Evolutionary conservation across 2,888 invertebrate species (phyloP).

Genomic region (Ephialtes manifestator): DNA sequence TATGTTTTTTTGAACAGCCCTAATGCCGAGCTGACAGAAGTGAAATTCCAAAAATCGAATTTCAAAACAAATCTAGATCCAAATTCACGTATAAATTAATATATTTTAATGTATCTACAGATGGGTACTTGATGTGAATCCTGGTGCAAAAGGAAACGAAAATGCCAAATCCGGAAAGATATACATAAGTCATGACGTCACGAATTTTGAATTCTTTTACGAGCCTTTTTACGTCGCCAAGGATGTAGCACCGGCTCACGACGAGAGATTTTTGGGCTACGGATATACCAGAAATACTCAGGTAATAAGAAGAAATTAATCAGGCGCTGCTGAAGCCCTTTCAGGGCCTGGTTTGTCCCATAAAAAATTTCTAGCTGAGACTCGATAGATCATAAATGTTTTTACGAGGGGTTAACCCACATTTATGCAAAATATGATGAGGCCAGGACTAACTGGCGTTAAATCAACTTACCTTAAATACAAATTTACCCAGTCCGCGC

Average conservation of each 20-base stretch:
- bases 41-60: too few species aligned
- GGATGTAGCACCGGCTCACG: conserved; percentile 94
- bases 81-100: background rate
- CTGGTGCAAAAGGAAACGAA: conserved; percentile 87
- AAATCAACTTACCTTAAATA: background rate
- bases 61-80: too few species aligned
- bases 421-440: background rate
- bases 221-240: conserved; percentile 96
- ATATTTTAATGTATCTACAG: conserved; percentile 70
- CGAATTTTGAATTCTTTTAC: conserved; percentile 92
- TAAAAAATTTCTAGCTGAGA: background rate
- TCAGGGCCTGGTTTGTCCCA: too few species aligned
- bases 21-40: too few species aligned
- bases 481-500: background rate
- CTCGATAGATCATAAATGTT: background rate
- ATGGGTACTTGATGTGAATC: conserved; percentile 82
- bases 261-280: conserved; percentile 96
- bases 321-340: too few species aligned
- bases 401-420: background rate
- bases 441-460: background rate
- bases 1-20: too few species aligned
- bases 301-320: conserved; percentile 87
- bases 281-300: conserved; percentile 97
- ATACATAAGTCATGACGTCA: conserved; percentile 94
- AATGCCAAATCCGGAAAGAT: conserved; percentile 88